A percentile compares a stretch with the other conserved stretches of the same genome.
phyloP scores from a whole-genome alignment of 2,797 vertebrate genomes.

The Furcifer pardalis region DNA sequence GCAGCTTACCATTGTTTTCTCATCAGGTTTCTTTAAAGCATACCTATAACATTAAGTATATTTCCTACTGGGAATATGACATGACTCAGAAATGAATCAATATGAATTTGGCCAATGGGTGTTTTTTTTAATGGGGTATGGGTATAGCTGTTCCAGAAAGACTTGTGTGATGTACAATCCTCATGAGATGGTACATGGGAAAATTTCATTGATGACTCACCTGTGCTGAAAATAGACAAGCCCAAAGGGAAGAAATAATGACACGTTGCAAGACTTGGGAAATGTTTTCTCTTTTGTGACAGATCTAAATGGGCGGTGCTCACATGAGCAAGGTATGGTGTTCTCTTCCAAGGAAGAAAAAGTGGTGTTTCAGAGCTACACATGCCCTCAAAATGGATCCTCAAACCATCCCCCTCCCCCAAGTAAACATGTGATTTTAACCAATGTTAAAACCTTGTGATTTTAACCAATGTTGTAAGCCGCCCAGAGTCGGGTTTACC shows the following conservation, averaged over 20 bases:
- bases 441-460: too few species aligned
- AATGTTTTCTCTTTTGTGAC: not conserved
- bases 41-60: not conserved
- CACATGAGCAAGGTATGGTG: too few species aligned
- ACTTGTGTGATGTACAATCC: not conserved
- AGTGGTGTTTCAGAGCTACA: not conserved
- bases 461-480: too few species aligned
- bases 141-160: not conserved
- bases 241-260: not conserved
- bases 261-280: not conserved
- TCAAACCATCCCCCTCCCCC: too few species aligned
- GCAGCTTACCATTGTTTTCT: not conserved
- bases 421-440: too few species aligned
- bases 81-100: not conserved
- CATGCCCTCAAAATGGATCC: too few species aligned
- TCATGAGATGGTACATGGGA: not conserved
- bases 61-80: not conserved
- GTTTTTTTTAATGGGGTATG: not conserved
- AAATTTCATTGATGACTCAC: constrained; percentile 29
- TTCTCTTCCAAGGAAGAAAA: not conserved
- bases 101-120: not conserved
- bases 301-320: not conserved
- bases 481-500: too few species aligned
- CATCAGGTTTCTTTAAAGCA: not conserved
- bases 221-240: not conserved